These are phyloP conservation scores for Dasyurus viverrinus DNA, from an alignment of 2,113 vertebrate genomes.

Conservation along the genomic window DNA sequence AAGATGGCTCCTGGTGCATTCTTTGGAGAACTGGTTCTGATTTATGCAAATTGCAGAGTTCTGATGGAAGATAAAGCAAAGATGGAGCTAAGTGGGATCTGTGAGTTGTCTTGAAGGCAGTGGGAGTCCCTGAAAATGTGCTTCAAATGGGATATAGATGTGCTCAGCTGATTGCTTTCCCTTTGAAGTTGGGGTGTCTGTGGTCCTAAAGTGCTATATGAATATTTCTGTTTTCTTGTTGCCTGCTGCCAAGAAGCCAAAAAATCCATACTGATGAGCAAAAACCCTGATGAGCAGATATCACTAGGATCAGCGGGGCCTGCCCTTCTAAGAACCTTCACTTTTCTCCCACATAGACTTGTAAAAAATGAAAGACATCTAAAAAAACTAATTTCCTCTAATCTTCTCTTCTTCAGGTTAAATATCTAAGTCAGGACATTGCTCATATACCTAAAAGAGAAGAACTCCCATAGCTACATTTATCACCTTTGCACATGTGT, in stretches of 20 bases:
- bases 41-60: neutral
- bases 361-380: neutral
- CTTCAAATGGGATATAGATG: neutral
- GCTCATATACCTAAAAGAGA: neutral
- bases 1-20: neutral
- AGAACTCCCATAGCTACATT: neutral
- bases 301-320: neutral
- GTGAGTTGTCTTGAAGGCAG: neutral
- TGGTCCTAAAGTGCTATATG: neutral
- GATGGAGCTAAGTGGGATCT: neutral
- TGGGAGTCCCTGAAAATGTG: neutral
- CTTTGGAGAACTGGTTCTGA: conserved; percentile 1
- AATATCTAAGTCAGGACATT: neutral
- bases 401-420: neutral
- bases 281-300: neutral
- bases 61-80: neutral
- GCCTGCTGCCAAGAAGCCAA: neutral
- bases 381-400: neutral
- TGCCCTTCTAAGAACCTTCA: neutral
- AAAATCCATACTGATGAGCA: neutral
- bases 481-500: neutral
- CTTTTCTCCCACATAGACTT: neutral
- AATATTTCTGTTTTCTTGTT: neutral
- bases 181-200: neutral
- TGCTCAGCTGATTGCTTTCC: neutral